These are phyloP conservation scores for Heterochromis multidens DNA, from an alignment of 2,113 vertebrate genomes.

Conservation along the genomic window DNA sequence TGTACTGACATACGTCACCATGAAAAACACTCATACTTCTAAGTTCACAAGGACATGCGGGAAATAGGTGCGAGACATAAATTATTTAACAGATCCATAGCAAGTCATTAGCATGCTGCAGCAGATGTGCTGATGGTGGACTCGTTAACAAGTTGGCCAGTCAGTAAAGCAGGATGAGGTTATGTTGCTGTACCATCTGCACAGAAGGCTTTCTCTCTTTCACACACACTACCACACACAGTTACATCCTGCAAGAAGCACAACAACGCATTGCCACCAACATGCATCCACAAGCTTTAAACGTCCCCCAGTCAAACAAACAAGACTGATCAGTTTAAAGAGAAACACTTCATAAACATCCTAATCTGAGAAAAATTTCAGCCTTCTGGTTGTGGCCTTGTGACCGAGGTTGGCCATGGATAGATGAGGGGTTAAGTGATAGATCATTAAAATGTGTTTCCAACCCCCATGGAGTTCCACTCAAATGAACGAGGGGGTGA, in stretches of 20 bases:
- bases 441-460: background rate
- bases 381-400: background rate
- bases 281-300: background rate
- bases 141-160: background rate
- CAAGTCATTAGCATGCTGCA: background rate
- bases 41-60: background rate
- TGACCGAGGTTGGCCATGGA: background rate
- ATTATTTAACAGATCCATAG: background rate
- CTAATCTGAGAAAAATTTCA: background rate
- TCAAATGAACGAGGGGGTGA: background rate
- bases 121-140: background rate
- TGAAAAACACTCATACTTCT: background rate
- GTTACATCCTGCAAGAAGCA: background rate
- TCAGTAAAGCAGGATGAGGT: conserved; percentile 33
- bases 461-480: background rate
- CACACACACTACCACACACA: background rate
- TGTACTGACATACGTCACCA: background rate
- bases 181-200: background rate
- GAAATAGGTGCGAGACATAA: background rate
- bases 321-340: background rate
- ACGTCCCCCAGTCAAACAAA: conserved; percentile 7
- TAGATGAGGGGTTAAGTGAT: background rate
- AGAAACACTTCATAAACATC: background rate
- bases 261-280: background rate
- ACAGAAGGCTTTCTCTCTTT: background rate